Evolutionary conservation across 1,140 invertebrate species (phyloP).

Genomic region (Diachasma alloeum): DNA sequence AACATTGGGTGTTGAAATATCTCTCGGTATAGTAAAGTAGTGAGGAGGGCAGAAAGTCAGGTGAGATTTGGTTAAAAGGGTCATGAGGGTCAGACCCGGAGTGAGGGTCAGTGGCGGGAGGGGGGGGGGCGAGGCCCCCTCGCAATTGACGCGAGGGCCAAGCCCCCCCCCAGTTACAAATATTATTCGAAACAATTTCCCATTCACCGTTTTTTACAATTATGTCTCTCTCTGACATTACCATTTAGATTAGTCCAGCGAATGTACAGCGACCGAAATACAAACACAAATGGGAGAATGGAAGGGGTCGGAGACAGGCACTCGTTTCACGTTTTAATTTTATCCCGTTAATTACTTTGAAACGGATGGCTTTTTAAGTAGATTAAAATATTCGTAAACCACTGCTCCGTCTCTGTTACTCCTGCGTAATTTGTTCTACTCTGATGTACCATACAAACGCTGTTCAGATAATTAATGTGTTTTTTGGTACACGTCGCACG

Average conservation of each 20-base stretch:
- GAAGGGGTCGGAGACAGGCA: background rate
- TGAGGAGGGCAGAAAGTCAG: too few relatives aligned
- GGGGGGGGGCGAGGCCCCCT: too few relatives aligned
- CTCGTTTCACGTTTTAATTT: conserved; percentile 60
- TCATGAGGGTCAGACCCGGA: too few relatives aligned
- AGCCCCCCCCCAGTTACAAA: too few relatives aligned
- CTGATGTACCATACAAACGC: background rate
- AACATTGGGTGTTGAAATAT: background rate
- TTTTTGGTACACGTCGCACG: conserved; percentile 38
- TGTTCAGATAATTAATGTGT: conserved; percentile 62
- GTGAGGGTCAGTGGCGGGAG: too few relatives aligned
- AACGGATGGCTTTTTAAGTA: conserved; percentile 65
- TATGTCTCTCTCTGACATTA: conserved; percentile 42
- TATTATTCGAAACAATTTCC: too few relatives aligned
- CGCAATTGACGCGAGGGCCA: too few relatives aligned
- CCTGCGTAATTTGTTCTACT: background rate
- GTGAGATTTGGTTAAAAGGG: too few relatives aligned
- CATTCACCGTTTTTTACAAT: background rate
- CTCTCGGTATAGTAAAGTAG: too few relatives aligned
- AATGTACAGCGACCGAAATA: conserved; percentile 54
- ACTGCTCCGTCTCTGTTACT: background rate
- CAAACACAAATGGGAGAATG: conserved; percentile 43
- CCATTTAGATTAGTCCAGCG: conserved; percentile 62
- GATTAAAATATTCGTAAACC: conserved; percentile 61
- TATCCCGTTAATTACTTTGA: conserved; percentile 62